Conservation (phyloP, 2,888 invertebrate species). For the Synanthedon myopaeformis region DNA sequence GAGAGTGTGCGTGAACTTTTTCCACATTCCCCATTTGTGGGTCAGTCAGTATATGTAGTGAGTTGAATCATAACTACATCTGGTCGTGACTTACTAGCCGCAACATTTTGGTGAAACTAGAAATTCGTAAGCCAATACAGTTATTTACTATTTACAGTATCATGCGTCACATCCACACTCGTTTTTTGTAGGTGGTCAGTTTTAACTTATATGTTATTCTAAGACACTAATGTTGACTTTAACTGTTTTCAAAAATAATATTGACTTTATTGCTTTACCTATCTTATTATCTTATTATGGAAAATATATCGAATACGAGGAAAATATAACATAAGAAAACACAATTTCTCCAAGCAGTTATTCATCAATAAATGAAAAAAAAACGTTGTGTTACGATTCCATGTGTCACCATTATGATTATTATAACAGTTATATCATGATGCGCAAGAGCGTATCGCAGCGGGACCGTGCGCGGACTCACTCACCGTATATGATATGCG, state of each 20-base stretch:
- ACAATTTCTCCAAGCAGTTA: neutral
- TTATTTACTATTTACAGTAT: neutral
- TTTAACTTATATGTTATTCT: too few relatives aligned
- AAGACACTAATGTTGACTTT: too few relatives aligned
- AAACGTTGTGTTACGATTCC: slow-evolving; percentile 2
- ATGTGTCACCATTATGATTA: slow-evolving; percentile 55
- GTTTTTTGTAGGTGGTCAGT: too few relatives aligned
- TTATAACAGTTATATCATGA: slow-evolving; percentile 52
- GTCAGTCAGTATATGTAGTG: neutral
- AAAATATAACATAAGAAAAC: too few relatives aligned
- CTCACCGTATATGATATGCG: slow-evolving; percentile 39
- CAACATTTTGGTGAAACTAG: neutral
- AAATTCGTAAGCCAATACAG: neutral
- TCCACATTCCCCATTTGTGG: neutral
- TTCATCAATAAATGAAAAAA: neutral
- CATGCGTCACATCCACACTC: neutral
- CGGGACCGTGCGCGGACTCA: slow-evolving; percentile 29
- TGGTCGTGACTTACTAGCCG: neutral
- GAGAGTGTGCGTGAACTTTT: neutral
- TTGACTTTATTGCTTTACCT: too few relatives aligned
- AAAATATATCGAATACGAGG: too few relatives aligned
- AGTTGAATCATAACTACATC: neutral
- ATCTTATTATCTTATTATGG: too few relatives aligned
- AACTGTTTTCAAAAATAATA: too few relatives aligned
- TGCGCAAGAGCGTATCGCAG: slow-evolving; percentile 26